These are phyloP conservation scores for Cepaea nemoralis DNA, from an alignment of 1,140 invertebrate species.

Conservation along the genomic window DNA sequence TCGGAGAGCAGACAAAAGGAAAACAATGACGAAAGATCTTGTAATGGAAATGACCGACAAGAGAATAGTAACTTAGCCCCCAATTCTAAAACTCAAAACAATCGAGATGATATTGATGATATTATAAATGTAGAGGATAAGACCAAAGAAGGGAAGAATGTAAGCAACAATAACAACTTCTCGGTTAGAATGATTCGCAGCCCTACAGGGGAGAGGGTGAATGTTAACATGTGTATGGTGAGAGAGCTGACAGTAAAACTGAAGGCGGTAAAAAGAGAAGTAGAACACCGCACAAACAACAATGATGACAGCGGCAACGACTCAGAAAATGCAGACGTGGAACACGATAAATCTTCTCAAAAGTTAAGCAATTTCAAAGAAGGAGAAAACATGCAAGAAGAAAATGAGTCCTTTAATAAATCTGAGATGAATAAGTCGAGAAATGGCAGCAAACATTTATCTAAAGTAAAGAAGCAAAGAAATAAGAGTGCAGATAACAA, in stretches of 20 bases:
- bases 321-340: neutral
- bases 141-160: neutral
- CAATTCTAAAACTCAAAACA: neutral
- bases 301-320: neutral
- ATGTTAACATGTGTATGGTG: slow-evolving; percentile 1
- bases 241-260: slow-evolving; percentile 32
- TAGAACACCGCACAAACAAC: neutral
- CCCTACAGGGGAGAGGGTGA: neutral
- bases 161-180: neutral
- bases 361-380: neutral
- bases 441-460: neutral
- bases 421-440: neutral
- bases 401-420: neutral
- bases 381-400: neutral
- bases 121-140: neutral
- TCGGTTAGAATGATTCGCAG: neutral
- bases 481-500: neutral
- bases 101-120: neutral
- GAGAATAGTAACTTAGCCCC: neutral
- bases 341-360: neutral
- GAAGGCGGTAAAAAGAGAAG: slow-evolving; percentile 23
- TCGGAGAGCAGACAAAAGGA: neutral
- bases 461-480: neutral
- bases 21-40: neutral
- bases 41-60: neutral